A percentile compares a stretch with the other conserved stretches of the same genome.
Evolutionary conservation across 1,140 invertebrate species (phyloP).

Genomic region (Eueides isabella): DNA sequence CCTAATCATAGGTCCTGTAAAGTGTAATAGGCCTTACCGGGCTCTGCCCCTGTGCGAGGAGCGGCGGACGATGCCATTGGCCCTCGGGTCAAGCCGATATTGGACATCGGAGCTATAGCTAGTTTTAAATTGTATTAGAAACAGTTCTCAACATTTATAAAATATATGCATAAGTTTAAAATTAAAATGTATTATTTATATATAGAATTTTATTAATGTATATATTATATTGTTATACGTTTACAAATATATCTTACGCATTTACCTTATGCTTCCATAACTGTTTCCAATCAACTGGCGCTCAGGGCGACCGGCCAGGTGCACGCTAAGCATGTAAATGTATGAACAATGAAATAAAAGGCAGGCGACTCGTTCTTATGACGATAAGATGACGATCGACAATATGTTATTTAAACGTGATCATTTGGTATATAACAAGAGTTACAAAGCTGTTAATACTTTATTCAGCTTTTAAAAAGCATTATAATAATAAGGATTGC

Average conservation of each 20-base stretch:
- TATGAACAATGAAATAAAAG: neutral
- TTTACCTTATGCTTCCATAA: constrained; percentile 13
- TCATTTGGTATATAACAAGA: neutral
- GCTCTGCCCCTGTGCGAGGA: constrained; percentile 9
- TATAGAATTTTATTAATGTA: neutral
- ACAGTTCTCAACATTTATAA: constrained; percentile 1
- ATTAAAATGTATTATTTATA: neutral
- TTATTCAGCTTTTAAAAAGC: neutral
- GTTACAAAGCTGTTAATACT: neutral
- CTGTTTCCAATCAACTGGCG: constrained; percentile 14
- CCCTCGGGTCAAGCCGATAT: neutral
- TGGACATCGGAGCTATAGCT: constrained; percentile 9
- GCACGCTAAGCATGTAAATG: constrained; percentile 11
- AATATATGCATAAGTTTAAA: constrained; percentile 1
- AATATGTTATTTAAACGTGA: constrained; percentile 6
- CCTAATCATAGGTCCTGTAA: neutral
- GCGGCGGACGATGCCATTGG: constrained; percentile 6
- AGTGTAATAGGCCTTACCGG: neutral
- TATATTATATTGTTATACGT: neutral
- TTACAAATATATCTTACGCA: neutral
- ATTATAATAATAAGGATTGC: neutral
- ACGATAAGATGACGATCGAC: neutral
- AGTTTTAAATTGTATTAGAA: constrained; percentile 10
- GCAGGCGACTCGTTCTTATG: neutral
- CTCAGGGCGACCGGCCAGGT: constrained; percentile 2